These are phyloP conservation scores for Diabrotica undecimpunctata DNA, from an alignment of 1,140 invertebrate species.

Conservation along the genomic window DNA sequence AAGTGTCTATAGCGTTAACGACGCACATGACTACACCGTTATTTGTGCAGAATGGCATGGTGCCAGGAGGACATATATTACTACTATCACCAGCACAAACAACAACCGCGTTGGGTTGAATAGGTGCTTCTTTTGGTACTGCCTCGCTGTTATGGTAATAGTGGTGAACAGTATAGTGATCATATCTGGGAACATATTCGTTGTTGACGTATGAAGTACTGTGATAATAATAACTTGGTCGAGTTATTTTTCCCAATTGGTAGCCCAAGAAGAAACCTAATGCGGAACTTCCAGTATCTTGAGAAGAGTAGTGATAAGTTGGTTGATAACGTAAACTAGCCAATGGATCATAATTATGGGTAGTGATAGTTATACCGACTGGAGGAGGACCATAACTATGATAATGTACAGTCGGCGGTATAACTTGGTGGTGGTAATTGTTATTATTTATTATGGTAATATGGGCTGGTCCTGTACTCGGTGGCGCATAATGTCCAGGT, in stretches of 20 bases:
- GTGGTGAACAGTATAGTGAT: slow-evolving; percentile 36
- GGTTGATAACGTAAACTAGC: not conserved
- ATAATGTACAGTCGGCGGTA: slow-evolving; percentile 1
- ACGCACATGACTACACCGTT: slow-evolving; percentile 37
- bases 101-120: slow-evolving; percentile 27
- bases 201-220: slow-evolving; percentile 7
- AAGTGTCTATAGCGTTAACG: slow-evolving; percentile 24
- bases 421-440: slow-evolving; percentile 21
- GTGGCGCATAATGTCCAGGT: not conserved
- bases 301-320: slow-evolving; percentile 19
- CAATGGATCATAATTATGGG: not conserved
- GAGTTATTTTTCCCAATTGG: slow-evolving; percentile 29
- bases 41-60: slow-evolving; percentile 28
- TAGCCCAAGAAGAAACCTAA: slow-evolving; percentile 35
- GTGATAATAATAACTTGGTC: slow-evolving; percentile 25
- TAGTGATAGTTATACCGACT: slow-evolving; percentile 4
- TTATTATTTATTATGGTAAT: slow-evolving; percentile 25
- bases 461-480: not conserved
- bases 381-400: slow-evolving; percentile 7
- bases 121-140: slow-evolving; percentile 29
- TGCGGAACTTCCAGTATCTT: slow-evolving; percentile 28
- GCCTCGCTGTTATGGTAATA: slow-evolving; percentile 33
- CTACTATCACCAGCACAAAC: slow-evolving; percentile 30
- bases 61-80: slow-evolving; percentile 30
- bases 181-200: slow-evolving; percentile 29